These are phyloP conservation scores for Rhabdophis nuchalis DNA, from an alignment of 2,797 vertebrate genomes.

Conservation along the genomic window DNA sequence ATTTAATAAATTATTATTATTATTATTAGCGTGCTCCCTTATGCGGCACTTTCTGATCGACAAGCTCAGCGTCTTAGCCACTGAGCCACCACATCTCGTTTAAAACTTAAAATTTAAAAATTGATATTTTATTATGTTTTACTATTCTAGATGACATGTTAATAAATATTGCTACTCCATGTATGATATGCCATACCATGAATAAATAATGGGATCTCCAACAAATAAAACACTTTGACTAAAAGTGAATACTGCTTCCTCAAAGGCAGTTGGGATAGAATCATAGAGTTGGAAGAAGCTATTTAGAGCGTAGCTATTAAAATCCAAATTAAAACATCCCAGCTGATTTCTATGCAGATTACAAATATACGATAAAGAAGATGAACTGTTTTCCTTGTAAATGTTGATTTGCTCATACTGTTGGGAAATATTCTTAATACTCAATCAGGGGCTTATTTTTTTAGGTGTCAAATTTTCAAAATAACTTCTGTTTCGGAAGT, in stretches of 20 bases:
- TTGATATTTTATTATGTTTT: not conserved
- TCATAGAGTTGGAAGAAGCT: not conserved
- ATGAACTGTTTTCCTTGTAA: not conserved
- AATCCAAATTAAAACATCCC: not conserved
- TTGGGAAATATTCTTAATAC: not conserved
- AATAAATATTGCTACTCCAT: not conserved
- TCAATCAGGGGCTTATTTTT: not conserved
- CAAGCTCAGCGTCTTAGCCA: no score
- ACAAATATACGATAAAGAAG: not conserved
- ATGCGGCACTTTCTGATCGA: no score
- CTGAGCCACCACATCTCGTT: no score
- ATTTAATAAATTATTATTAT: no score
- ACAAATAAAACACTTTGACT: not conserved
- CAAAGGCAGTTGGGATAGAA: not conserved
- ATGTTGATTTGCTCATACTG: not conserved
- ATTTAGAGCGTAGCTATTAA: not conserved
- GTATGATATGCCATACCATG: not conserved
- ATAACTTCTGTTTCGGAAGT: not conserved
- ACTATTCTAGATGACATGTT: not conserved
- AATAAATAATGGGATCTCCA: not conserved
- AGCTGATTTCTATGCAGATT: not conserved
- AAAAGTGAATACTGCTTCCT: not conserved
- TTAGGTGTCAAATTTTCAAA: not conserved
- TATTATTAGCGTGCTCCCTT: no score
- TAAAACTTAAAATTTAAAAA: no score